Percentiles rank a stretch among this genome's conserved stretches.
Evolutionary conservation across 30 jellyfish, hydroid and myxozoan genomes (phyloP).

Genomic region (Aurelia sp.): DNA sequence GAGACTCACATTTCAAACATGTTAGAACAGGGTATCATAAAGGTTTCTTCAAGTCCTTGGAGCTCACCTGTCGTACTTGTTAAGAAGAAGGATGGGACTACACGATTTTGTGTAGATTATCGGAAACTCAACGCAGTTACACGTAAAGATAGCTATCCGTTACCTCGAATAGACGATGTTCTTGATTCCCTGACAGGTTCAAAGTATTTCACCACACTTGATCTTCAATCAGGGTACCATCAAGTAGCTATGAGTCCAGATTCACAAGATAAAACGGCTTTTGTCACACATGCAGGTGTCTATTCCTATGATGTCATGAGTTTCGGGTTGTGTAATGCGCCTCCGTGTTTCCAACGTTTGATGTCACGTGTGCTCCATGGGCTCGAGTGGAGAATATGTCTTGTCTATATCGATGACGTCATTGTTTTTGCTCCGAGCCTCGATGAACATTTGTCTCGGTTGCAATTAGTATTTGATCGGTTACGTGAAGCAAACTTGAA

Average conservation of each 20-base stretch:
- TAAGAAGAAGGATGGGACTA: constrained; percentile 1
- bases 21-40: too few species aligned
- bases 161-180: constrained; percentile 10
- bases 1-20: background rate
- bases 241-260: constrained; percentile 25
- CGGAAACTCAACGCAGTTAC: constrained; percentile 47
- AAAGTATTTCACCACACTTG: background rate
- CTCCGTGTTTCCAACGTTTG: constrained; percentile 58
- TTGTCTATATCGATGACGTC: constrained; percentile 55
- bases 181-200: constrained; percentile 12
- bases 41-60: constrained; percentile 55
- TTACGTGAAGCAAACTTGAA: constrained; percentile 61
- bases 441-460: constrained; percentile 49
- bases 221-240: constrained; percentile 17
- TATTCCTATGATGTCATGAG: background rate
- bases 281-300: background rate
- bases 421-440: constrained; percentile 32
- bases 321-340: constrained; percentile 28
- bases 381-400: constrained; percentile 44
- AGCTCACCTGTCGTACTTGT: constrained; percentile 69
- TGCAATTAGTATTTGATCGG: constrained; percentile 48
- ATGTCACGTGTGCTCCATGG: constrained; percentile 35
- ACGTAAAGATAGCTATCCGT: background rate
- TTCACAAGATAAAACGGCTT: background rate
- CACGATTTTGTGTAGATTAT: constrained; percentile 45